These are phyloP conservation scores for Chymomyza amoena DNA, from an alignment of 2,888 invertebrate species.

Conservation along the genomic window DNA sequence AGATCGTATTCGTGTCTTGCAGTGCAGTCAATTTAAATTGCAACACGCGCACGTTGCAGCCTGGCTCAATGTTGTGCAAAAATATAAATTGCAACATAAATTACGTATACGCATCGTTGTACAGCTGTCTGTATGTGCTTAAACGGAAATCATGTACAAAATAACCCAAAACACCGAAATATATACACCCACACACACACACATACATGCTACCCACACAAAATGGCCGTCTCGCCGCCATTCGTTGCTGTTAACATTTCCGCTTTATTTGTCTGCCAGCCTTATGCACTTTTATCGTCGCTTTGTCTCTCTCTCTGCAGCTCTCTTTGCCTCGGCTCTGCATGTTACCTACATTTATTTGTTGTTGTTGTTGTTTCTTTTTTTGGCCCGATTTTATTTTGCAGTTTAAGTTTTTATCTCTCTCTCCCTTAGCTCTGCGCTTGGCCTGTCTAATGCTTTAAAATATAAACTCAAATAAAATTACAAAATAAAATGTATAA, in stretches of 20 bases:
- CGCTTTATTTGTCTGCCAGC: conserved; percentile 58
- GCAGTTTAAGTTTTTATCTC: conserved; percentile 53
- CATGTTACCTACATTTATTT: conserved; percentile 49
- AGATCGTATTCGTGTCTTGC: not conserved
- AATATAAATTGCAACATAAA: conserved; percentile 63
- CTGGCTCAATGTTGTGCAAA: conserved; percentile 36
- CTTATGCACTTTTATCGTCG: conserved; percentile 20
- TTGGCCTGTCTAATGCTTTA: conserved; percentile 60
- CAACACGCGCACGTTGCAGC: conserved; percentile 5
- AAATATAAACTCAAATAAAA: conserved; percentile 69
- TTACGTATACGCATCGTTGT: conserved; percentile 41
- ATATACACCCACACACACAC: not conserved
- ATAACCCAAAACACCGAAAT: conserved; percentile 19
- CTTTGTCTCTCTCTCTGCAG: conserved; percentile 28
- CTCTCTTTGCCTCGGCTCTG: conserved; percentile 28
- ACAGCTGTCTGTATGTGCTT: conserved; percentile 37
- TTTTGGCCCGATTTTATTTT: conserved; percentile 17
- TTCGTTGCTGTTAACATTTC: conserved; percentile 72
- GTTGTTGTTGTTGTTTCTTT: not conserved
- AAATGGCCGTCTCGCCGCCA: conserved; percentile 59
- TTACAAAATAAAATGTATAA: conserved; percentile 61
- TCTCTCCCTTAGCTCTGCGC: conserved; percentile 27
- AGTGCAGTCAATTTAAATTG: conserved; percentile 57
- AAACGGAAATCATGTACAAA: conserved; percentile 63
- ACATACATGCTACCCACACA: conserved; percentile 14